Evolutionary conservation across 2,888 invertebrate species (phyloP).

Genomic region (Sminthurides aquaticus): DNA sequence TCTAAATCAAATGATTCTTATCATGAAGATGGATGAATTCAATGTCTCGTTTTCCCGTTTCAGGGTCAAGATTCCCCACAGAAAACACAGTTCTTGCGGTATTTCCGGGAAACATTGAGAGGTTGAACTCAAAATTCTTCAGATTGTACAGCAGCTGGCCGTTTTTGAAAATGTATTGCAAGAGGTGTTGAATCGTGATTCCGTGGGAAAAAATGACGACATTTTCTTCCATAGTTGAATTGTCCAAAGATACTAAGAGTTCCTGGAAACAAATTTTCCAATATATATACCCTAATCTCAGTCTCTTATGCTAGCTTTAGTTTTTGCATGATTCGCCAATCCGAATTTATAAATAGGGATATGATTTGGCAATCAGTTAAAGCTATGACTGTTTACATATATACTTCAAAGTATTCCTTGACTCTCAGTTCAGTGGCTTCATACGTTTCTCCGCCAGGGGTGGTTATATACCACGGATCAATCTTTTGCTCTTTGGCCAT

Average conservation of each 20-base stretch:
- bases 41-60: not conserved
- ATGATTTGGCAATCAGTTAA: too few species aligned
- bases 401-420: conserved; percentile 6
- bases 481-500: conserved; percentile 12
- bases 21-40: conserved; percentile 3
- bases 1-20: conserved; percentile 5
- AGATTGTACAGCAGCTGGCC: not conserved
- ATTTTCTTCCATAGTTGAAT: not conserved
- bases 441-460: conserved; percentile 16
- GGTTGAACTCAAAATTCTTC: not conserved
- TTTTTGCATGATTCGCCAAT: too few species aligned
- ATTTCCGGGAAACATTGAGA: conserved; percentile 1
- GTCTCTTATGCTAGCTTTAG: too few species aligned
- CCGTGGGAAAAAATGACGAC: not conserved
- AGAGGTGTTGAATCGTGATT: not conserved
- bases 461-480: not conserved
- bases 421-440: not conserved
- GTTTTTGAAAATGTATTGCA: not conserved
- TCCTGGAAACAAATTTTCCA: not conserved
- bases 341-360: too few species aligned
- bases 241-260: not conserved
- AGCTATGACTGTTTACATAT: too few species aligned
- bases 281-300: too few species aligned
- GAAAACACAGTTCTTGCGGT: conserved; percentile 5
- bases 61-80: not conserved